Conservation (phyloP, 2,888 invertebrate genomes). For the Eupithecia abbreviata region DNA sequence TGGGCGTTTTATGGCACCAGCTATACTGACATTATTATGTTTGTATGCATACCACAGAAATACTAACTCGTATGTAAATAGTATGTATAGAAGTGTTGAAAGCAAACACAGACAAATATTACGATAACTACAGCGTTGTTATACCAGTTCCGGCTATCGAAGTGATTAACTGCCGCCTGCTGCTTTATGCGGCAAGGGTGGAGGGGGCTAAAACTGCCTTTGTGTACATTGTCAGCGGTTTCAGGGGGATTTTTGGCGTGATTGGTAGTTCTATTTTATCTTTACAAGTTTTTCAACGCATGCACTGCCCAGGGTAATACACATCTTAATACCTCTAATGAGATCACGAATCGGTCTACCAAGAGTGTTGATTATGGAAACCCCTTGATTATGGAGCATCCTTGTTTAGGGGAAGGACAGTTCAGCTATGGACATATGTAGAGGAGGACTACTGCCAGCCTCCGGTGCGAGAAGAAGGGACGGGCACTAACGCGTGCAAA, state of each 20-base stretch:
- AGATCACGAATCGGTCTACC: too few relatives aligned
- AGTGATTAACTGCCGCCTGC: conserved; percentile 33
- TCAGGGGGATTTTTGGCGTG: neutral
- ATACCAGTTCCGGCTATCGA: conserved; percentile 26
- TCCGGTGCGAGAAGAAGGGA: too few relatives aligned
- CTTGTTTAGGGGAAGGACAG: too few relatives aligned
- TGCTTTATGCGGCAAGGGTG: neutral
- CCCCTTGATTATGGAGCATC: too few relatives aligned
- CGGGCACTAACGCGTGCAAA: too few relatives aligned
- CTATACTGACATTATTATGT: too few relatives aligned
- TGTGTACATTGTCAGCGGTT: neutral
- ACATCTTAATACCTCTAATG: too few relatives aligned
- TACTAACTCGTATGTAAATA: neutral
- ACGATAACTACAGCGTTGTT: conserved; percentile 23
- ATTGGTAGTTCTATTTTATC: neutral
- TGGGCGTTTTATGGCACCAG: too few relatives aligned
- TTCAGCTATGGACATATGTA: too few relatives aligned
- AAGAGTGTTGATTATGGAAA: too few relatives aligned
- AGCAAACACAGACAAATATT: conserved; percentile 31
- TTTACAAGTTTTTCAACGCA: neutral
- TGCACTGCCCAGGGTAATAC: neutral
- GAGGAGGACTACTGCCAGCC: too few relatives aligned
- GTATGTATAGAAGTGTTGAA: conserved; percentile 1
- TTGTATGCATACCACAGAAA: neutral
- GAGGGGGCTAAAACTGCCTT: conserved; percentile 11